Percentiles rank a stretch among this genome's conserved stretches.
These are phyloP conservation scores for Alethe diademata DNA, from an alignment of 2,113 vertebrate genomes.

Conservation along the genomic window DNA sequence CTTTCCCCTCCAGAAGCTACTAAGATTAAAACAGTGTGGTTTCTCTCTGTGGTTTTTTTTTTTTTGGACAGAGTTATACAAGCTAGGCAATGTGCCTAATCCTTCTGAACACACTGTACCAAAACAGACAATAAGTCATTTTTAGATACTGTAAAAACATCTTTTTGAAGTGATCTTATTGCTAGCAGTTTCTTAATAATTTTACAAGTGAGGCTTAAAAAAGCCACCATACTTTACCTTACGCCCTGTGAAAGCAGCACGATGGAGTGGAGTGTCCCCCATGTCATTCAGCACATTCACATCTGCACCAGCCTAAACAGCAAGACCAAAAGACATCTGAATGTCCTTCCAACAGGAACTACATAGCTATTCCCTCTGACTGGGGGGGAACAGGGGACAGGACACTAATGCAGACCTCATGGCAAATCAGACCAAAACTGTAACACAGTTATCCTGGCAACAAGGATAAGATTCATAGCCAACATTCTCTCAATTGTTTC, in stretches of 20 bases:
- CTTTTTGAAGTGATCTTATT: background rate
- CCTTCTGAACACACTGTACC: background rate
- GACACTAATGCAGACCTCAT: rapidly evolving
- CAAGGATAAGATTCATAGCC: background rate
- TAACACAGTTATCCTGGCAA: background rate
- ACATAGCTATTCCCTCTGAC: background rate
- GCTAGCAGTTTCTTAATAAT: background rate
- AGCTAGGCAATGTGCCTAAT: background rate
- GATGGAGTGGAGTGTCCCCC: slow-evolving; percentile 91
- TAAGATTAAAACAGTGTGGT: background rate
- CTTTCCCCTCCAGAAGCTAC: background rate
- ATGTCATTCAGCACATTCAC: slow-evolving; percentile 85
- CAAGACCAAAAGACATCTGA: slow-evolving; percentile 11
- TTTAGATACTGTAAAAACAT: background rate
- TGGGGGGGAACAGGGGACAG: background rate
- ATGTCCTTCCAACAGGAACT: background rate
- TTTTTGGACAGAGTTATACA: background rate
- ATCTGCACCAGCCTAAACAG: slow-evolving; percentile 83
- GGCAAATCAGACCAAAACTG: background rate
- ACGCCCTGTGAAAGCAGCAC: slow-evolving; percentile 84
- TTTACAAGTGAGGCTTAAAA: background rate
- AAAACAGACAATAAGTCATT: background rate
- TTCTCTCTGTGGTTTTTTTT: background rate
- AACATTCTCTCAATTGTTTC: background rate
- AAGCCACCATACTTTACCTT: slow-evolving; percentile 74